Evolutionary conservation across 1,140 invertebrate genomes (phyloP).

Genomic region (Cydia splendana): DNA sequence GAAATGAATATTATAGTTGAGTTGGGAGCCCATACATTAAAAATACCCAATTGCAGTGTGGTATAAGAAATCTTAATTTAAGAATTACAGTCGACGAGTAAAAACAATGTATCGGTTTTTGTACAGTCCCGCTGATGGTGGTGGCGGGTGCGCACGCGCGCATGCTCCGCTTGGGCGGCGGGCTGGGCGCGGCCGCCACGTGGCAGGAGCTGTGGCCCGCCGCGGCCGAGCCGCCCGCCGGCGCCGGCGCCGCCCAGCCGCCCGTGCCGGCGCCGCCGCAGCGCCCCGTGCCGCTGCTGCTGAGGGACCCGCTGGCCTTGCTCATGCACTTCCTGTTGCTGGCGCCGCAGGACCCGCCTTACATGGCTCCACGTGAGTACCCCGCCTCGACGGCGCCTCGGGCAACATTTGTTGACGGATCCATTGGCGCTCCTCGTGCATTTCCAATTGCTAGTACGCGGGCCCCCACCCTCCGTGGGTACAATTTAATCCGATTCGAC

Average conservation of each 20-base stretch:
- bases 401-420: too few relatives aligned
- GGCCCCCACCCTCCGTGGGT: too few relatives aligned
- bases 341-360: slow-evolving; percentile 67
- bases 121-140: slow-evolving; percentile 90
- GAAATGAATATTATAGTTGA: too few relatives aligned
- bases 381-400: too few relatives aligned
- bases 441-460: too few relatives aligned
- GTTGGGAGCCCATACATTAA: too few relatives aligned
- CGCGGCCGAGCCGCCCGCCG: slow-evolving; percentile 50
- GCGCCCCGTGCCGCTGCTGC: slow-evolving; percentile 89
- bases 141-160: slow-evolving; percentile 92
- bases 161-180: slow-evolving; percentile 82
- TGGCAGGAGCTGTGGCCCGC: slow-evolving; percentile 43
- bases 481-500: too few relatives aligned
- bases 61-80: too few relatives aligned
- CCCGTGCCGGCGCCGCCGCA: slow-evolving; percentile 73
- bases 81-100: too few relatives aligned
- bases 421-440: too few relatives aligned
- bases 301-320: slow-evolving; percentile 91
- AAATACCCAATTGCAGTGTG: too few relatives aligned
- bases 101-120: too few relatives aligned
- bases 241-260: slow-evolving; percentile 59
- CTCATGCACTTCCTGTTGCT: slow-evolving; percentile 89
- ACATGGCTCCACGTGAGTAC: slow-evolving; percentile 89
- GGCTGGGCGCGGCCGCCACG: slow-evolving; percentile 50